A percentile compares a stretch with the other conserved stretches of the same genome.
These are phyloP conservation scores for Tipula helvola DNA, from an alignment of 2,888 invertebrate species.

Conservation along the genomic window DNA sequence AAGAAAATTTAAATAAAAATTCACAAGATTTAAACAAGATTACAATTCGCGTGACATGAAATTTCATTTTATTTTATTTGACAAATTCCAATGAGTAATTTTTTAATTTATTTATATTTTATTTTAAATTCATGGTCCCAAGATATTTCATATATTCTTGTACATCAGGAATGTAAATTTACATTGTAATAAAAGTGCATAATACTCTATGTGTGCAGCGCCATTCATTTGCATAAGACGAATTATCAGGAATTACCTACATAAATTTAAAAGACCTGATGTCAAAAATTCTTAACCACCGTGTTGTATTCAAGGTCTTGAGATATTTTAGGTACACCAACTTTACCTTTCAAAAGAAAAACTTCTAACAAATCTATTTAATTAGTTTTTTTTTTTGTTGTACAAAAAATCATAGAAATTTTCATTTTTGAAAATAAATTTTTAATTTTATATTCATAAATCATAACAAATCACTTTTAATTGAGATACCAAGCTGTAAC, in stretches of 20 bases:
- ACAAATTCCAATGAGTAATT: constrained; percentile 9
- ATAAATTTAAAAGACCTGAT: background rate
- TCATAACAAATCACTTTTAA: too few species aligned
- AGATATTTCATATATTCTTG: background rate
- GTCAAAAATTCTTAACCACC: too few species aligned
- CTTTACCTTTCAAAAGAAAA: too few species aligned
- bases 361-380: too few species aligned
- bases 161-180: background rate
- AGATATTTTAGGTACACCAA: too few species aligned
- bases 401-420: too few species aligned
- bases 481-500: too few species aligned
- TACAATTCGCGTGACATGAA: constrained; percentile 9
- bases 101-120: background rate
- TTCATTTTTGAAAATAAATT: too few species aligned
- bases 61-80: constrained; percentile 6
- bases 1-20: constrained; percentile 4
- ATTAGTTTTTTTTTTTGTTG: too few species aligned
- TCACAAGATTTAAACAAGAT: constrained; percentile 6
- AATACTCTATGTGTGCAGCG: background rate
- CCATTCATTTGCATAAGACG: background rate
- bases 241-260: background rate
- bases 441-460: too few species aligned
- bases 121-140: background rate
- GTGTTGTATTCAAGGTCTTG: too few species aligned
- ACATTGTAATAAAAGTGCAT: background rate